Evolutionary conservation across 2,797 vertebrate genomes (phyloP).

Genomic region (Protosalanx chinensis): DNA sequence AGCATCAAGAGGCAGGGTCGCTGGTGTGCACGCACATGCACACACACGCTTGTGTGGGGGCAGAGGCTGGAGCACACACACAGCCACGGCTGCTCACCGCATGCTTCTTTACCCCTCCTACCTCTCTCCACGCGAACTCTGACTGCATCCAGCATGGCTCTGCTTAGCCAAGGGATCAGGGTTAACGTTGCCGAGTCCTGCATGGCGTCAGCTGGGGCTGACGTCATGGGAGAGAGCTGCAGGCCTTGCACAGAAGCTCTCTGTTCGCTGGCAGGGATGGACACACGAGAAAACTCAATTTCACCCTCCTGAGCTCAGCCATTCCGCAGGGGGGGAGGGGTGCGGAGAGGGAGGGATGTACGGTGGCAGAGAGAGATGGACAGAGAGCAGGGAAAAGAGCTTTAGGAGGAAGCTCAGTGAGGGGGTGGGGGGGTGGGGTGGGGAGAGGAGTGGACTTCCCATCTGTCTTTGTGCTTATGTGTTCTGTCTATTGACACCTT

Average conservation of each 20-base stretch:
- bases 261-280: conserved; percentile 57
- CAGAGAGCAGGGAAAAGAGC: not conserved
- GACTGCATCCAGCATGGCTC: conserved; percentile 28
- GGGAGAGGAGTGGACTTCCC: not conserved
- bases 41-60: conserved; percentile 33
- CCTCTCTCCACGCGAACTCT: not conserved
- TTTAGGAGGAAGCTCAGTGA: conserved; percentile 3
- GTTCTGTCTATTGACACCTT: conserved; percentile 42
- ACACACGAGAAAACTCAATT: conserved; percentile 66
- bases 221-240: conserved; percentile 69
- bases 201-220: conserved; percentile 55
- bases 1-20: conserved; percentile 73
- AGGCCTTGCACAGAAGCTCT: conserved; percentile 43
- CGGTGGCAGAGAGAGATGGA: conserved; percentile 11
- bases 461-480: conserved; percentile 26
- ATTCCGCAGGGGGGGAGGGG: conserved; percentile 32
- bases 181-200: conserved; percentile 37
- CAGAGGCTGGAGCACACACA: conserved; percentile 24
- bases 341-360: conserved; percentile 7
- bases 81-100: not conserved
- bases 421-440: conserved; percentile 7
- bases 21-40: conserved; percentile 22
- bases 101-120: not conserved
- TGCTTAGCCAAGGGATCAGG: conserved; percentile 34
- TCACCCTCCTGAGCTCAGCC: conserved; percentile 64